Evolutionary conservation across 1,140 invertebrate genomes (phyloP), one percentile per base, ranked within the genome.

Genomic region (Drosophila pallidifrons): DNA sequence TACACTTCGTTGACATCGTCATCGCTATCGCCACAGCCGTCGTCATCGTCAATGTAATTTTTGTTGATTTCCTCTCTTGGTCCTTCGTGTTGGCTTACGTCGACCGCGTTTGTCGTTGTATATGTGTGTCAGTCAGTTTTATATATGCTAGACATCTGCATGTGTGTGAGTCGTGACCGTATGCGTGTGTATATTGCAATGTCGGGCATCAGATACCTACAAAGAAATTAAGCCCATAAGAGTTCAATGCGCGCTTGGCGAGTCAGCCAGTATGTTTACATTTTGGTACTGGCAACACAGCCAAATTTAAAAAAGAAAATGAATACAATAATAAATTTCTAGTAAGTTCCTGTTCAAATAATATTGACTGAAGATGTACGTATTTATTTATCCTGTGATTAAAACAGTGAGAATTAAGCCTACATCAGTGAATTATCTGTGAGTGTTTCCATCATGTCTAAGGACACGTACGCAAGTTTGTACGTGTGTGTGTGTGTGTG

Each of bases 51-150:
- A 89, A 89, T 81, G 85, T 88, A 85, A 85, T 88, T 89, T 88
- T 88, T 88, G 83, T 88, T 88, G 85, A 75, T 88, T 88, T 81
- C 81, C 68, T 72, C 80, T 69, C 75, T 78, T 64, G 54, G 69
- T 75, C 69, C 58, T 58, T 76, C 57, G 77, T 41, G 57, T 61
- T 61, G 35, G 45, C 20, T 43, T 65, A 25, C 61, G n/a, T 72
- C 15, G 65, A 60, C 35, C 67, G 72, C 68, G 43, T 58, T 25
- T 70, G 11, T 55, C 43, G 57, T 79, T 64, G 81, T 79, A 89
- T 85, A 89, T 81, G 85, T 88, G 85, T 89, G 85, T 89, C 85
- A 88, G 81, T 85, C 85, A 88, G 85, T 87, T 63, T 38, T 64
- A 30, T 11, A 8, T n/a, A 46, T 70, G 20, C 7, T 8, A 38